Evolutionary conservation across 1,140 invertebrate species (phyloP).

Genomic region (Leptinotarsa defecta): DNA sequence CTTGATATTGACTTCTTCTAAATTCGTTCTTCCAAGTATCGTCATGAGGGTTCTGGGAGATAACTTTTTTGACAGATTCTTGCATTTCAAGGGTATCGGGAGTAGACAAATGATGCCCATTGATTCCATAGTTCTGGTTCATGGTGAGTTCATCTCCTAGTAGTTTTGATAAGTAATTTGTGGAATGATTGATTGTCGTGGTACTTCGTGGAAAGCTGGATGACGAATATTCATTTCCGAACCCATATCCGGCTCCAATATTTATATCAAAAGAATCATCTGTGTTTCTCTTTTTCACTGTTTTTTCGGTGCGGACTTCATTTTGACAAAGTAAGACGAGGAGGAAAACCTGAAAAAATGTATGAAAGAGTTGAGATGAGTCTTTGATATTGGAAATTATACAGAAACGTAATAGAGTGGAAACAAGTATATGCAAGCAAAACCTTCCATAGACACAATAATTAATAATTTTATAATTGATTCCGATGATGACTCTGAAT

Average conservation of each 20-base stretch:
- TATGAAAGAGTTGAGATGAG: not conserved
- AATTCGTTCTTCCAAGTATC: not conserved
- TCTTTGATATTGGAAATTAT: not conserved
- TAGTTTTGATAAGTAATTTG: conserved; percentile 3
- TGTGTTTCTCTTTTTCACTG: not conserved
- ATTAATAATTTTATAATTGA: too few species aligned
- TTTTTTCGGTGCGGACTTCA: not conserved
- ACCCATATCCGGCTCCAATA: conserved; percentile 24
- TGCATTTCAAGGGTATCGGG: not conserved
- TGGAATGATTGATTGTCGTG: conserved; percentile 13
- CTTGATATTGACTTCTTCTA: not conserved
- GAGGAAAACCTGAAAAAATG: not conserved
- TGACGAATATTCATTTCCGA: conserved; percentile 2
- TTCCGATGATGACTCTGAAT: too few species aligned
- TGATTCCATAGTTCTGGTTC: not conserved
- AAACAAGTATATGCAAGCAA: not conserved
- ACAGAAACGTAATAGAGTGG: not conserved
- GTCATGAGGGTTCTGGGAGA: not conserved
- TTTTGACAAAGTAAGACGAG: not conserved
- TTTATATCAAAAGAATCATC: conserved; percentile 16
- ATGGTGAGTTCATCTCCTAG: not conserved
- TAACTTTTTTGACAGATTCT: not conserved
- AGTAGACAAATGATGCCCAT: too few species aligned
- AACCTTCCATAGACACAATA: too few species aligned
- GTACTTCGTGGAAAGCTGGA: conserved; percentile 13